Base-by-base conservation (phyloP, 2,113 vertebrate genomes). In the Atractosteus spatula region DNA sequence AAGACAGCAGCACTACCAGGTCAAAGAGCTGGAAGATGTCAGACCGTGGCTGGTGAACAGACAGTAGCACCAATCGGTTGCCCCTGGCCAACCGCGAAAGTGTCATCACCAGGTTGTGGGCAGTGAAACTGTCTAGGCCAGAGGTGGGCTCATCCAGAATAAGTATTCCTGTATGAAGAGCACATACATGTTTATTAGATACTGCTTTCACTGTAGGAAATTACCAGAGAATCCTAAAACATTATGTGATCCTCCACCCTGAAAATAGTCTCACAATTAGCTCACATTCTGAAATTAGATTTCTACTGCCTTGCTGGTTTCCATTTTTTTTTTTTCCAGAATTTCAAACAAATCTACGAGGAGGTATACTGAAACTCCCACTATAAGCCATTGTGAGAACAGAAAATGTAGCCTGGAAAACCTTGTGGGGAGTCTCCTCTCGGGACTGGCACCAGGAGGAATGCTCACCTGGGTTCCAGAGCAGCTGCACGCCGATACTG, bases 1-100 rank as follows among this genome's bases (percentile, higher is more conserved):
- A 94, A 0, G 94, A 92, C 74, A 98, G 90, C 77, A 99, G 89
- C 47, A 98, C 95, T 29, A 98, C 93, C 68, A 98, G 88, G 82
- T 99, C 95, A 7, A 99, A 98, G 56, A 98, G 93, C 65, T 94
- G 92, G 84, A 97, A 98, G 87, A 99, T 96, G 77, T 98, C 97
- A 0, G 97, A 98, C 2, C 97, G 94, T 0, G 96, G 96, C 86
- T 98, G 97, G 82, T 98, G 96, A 83, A 99, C 91, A 0, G 97
- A 98, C 73, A 97, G 87, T 79, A 98, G 90, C 61, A 98, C 93
- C 79, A 99, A 76, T 3, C 96, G 91, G 88, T 98, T 98, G 76
- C 97, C 97, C 63, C 88, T 92, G 68, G 96, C 95, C 81, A 99
- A 86, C 67, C 97, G 92, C 73, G 93, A 96, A 85, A 99, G 82